A percentile compares a stretch with the other conserved stretches of the same genome.
Conservation (phyloP, 1,140 invertebrate species). For the Sycophaga agraensis region DNA sequence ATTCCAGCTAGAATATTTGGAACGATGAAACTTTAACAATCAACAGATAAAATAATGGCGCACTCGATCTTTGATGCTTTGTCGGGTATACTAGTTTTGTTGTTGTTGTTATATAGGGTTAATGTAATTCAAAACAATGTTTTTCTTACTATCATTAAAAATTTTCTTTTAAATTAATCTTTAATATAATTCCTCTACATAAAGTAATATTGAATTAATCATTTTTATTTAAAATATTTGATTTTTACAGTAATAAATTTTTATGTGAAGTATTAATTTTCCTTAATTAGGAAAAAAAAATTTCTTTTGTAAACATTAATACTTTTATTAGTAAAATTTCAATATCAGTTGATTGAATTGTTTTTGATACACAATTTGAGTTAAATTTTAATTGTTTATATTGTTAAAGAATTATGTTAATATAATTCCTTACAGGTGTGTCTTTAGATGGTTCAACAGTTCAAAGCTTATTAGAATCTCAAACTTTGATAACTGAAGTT, state of each 20-base stretch:
- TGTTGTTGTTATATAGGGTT: constrained; percentile 9
- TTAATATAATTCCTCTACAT: background rate
- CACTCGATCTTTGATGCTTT: constrained; percentile 52
- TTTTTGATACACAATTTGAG: too few relatives aligned
- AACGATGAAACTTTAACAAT: constrained; percentile 29
- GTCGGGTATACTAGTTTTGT: constrained; percentile 44
- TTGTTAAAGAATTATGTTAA: too few relatives aligned
- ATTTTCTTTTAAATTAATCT: background rate
- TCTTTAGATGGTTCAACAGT: constrained; percentile 51
- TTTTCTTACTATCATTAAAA: too few relatives aligned
- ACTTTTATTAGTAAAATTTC: too few relatives aligned
- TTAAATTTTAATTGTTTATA: too few relatives aligned
- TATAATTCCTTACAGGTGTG: constrained; percentile 41
- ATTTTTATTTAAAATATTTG: background rate
- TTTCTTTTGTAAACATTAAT: too few relatives aligned
- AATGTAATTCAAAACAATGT: background rate
- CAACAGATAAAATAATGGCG: constrained; percentile 41
- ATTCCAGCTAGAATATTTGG: background rate
- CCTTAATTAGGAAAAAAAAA: too few relatives aligned
- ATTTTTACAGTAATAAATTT: too few relatives aligned
- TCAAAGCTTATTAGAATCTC: constrained; percentile 52
- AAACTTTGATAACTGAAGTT: constrained; percentile 49
- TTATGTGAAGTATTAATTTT: too few relatives aligned
- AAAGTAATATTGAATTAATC: background rate
- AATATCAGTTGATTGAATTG: too few relatives aligned